These are phyloP conservation scores for Holcopasites calliopsidis DNA, from an alignment of 1,140 invertebrate genomes.

Conservation along the genomic window DNA sequence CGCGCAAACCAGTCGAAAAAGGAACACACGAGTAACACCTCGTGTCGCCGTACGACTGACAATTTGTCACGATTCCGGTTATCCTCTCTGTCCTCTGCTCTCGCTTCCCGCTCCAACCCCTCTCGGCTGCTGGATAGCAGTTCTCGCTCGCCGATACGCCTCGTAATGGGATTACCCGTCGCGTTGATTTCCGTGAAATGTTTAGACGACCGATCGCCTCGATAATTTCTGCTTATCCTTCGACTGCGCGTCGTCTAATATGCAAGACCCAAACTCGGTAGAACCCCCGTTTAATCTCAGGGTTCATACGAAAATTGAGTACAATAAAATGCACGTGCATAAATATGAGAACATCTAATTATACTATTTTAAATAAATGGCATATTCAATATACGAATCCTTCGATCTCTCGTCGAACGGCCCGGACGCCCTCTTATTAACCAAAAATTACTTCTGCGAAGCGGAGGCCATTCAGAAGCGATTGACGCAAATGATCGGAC, in stretches of 20 bases:
- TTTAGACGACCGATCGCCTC: neutral
- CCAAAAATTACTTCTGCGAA: constrained; percentile 17
- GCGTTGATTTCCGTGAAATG: constrained; percentile 5
- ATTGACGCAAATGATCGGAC: neutral
- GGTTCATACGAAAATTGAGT: too few species aligned
- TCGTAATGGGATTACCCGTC: neutral
- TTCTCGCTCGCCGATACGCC: neutral
- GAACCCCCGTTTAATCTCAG: too few species aligned
- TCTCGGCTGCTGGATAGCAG: neutral
- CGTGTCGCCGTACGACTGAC: constrained; percentile 6
- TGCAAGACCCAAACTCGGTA: too few species aligned
- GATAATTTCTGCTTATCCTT: neutral
- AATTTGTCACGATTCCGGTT: constrained; percentile 41
- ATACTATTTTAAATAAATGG: too few species aligned
- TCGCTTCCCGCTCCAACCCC: neutral
- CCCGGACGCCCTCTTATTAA: neutral
- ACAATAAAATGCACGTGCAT: too few species aligned
- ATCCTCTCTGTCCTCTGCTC: neutral
- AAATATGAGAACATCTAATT: too few species aligned
- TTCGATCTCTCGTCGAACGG: neutral
- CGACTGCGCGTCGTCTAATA: too few species aligned
- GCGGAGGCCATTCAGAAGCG: too few species aligned
- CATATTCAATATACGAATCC: too few species aligned
- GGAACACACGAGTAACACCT: neutral
- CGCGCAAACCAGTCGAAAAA: neutral